Base-by-base conservation (phyloP, 2,797 vertebrate genomes). In the Thunnus albacares region DNA sequence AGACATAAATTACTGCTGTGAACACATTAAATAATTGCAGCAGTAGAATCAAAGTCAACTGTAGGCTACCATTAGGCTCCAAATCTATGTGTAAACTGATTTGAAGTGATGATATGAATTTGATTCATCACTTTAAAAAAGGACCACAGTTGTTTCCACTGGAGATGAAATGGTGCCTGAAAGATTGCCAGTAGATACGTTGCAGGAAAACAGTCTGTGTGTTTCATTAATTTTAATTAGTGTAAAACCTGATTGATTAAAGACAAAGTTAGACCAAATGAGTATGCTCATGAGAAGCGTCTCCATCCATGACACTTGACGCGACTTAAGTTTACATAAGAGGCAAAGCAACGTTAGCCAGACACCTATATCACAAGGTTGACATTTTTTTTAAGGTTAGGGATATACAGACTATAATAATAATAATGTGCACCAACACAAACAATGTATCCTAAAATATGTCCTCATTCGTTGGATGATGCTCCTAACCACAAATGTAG, bases 31-130 rank as follows among this genome's bases (percentile, higher is more conserved):
- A 59, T 33, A 13, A 24, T 33, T 33, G 30, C 30, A 33, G 30
- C 30, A 33, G 30, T 20, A 51, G 45, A 49, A 71, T 43, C 43
- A 77, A 38, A 49, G 58, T 35, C 26, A 38, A 41, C 22, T n/a
- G 26, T 35, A 22, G 2, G 26, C 33, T 2, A 6, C 56, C 41
- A 38, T 77, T 22, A 64, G 1, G 14, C 43, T 38, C 5, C 2
- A 35, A 8, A 11, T 10, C 6, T 24, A 8, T 24, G 18, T 53
- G 65, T 43, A 43, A 22, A 61, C 56, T 47, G 6, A 45, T 66
- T 45, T 60, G 26, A 47, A 24, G 10, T 59, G 26, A 64, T 3
- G 53, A 30, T 20, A 18, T 51, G 41, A 2, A 45, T 30, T n/a
- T 14, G 26, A 20, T n/a, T n/a, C 17, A 28, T 64, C 24, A 47